phyloP scores from a whole-genome alignment of 2,113 vertebrate species.

The Pterocles gutturalis region DNA sequence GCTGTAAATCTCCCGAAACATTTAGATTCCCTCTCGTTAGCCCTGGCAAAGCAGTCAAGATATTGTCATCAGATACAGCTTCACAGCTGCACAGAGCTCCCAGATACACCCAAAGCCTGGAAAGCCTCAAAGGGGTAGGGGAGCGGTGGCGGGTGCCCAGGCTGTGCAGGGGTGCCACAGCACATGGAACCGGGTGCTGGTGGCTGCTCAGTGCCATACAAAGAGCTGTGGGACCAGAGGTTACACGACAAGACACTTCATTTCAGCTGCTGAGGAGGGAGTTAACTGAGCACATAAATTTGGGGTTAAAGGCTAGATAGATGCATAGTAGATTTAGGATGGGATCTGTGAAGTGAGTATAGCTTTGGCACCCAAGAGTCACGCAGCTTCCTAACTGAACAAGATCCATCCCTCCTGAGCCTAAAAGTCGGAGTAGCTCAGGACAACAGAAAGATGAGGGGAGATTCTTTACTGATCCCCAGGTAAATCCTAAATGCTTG shows the following conservation, averaged over 20 bases:
- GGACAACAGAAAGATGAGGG: neutral
- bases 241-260: neutral
- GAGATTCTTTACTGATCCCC: neutral
- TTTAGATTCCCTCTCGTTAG: neutral
- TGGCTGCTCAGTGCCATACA: neutral
- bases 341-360: neutral
- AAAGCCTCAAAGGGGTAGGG: neutral
- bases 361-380: neutral
- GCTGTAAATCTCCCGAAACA: neutral
- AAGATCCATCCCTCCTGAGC: neutral
- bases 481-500: neutral
- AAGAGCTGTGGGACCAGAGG: neutral
- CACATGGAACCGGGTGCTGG: fast-evolving
- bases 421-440: neutral
- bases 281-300: neutral
- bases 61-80: neutral
- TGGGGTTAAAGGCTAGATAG: neutral
- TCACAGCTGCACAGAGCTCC: neutral
- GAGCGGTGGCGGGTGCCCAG: neutral
- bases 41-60: neutral
- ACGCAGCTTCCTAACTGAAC: neutral
- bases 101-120: neutral
- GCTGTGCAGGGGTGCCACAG: neutral
- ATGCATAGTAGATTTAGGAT: neutral
- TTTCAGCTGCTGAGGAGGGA: neutral